Base-by-base conservation (phyloP, 2,888 invertebrate species). In the Dynastes hyllus region DNA sequence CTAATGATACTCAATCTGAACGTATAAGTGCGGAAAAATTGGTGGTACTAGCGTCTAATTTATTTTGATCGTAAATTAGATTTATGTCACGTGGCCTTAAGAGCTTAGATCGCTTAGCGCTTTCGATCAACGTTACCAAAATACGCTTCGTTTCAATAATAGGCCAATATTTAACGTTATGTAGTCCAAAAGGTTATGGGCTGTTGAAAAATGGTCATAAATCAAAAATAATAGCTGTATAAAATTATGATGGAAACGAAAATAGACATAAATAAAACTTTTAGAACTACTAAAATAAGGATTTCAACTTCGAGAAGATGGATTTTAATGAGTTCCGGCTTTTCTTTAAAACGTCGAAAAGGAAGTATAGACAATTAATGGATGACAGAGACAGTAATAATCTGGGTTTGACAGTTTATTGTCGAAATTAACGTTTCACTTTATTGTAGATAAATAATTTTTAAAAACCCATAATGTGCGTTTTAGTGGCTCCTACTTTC, bases 21-120 rank as follows among this genome's bases (percentile, higher is more conserved):
- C 63, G 29, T 63, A 58, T 58, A 63, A 63, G 63, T 32, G 63
- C 29, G 22, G 63, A 63, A 63, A 32, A 63, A 63, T 63, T 27
- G 63, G n/a, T 11, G 27, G 29, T 13, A 32, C 32, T 63, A 27
- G 11, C 32, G 29, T 32, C 63, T 63, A 32, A 29, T 63, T 63
- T 29, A 63, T 63, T 37, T 63, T 32, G 63, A n/a, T 32, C 63
- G 32, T 63, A 63, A 63, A 63, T 63, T 63, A 63, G 32, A 63
- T 63, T 63, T 63, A 63, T 29, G 63, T 63, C 63, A 32, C 63
- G 32, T 32, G 63, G 63, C n/a, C 29, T 63, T 32, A 32, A 63
- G 32, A 63, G 32, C 63, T 63, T 32, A 29, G 27, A 13, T 3
- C 27, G 2, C 2, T 63, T 29, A 32, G 27, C 27, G 63, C 29